These are phyloP conservation scores for Trissolcus japonicus DNA, from an alignment of 2,888 invertebrate genomes.

Conservation along the genomic window DNA sequence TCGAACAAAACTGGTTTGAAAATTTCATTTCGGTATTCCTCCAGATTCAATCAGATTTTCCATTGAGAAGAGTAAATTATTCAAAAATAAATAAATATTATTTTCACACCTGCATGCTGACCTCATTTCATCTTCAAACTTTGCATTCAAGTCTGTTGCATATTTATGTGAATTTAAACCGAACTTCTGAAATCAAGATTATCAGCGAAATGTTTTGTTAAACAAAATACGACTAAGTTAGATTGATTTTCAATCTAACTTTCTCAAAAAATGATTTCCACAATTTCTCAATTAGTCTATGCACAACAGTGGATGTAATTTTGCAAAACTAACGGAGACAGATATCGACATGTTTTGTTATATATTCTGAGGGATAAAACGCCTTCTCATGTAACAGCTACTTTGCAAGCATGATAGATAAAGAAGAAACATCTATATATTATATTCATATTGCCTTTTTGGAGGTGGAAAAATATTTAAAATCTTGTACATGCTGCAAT, in stretches of 20 bases:
- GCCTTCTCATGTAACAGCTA: slow-evolving; percentile 21
- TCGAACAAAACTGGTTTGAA: not conserved
- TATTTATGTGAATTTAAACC: not conserved
- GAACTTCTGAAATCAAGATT: not conserved
- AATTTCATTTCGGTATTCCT: too few relatives aligned
- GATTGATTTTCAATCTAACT: not conserved
- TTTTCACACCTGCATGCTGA: too few relatives aligned
- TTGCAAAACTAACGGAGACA: too few relatives aligned
- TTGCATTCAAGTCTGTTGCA: too few relatives aligned
- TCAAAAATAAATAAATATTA: too few relatives aligned
- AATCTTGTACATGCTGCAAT: slow-evolving; percentile 55
- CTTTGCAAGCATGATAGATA: slow-evolving; percentile 22
- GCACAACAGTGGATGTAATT: too few relatives aligned
- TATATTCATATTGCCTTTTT: slow-evolving; percentile 23
- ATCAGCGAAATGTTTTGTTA: not conserved
- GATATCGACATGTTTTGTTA: not conserved
- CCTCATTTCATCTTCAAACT: too few relatives aligned
- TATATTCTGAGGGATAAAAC: not conserved
- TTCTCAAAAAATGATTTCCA: not conserved
- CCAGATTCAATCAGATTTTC: too few relatives aligned
- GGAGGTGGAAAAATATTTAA: slow-evolving; percentile 30
- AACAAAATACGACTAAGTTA: too few relatives aligned
- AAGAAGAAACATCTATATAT: slow-evolving; percentile 45
- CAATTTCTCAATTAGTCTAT: too few relatives aligned
- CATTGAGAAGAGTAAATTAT: too few relatives aligned